Base-by-base conservation (phyloP, 2,113 vertebrate genomes). In the Choloepus hoffmanni region DNA sequence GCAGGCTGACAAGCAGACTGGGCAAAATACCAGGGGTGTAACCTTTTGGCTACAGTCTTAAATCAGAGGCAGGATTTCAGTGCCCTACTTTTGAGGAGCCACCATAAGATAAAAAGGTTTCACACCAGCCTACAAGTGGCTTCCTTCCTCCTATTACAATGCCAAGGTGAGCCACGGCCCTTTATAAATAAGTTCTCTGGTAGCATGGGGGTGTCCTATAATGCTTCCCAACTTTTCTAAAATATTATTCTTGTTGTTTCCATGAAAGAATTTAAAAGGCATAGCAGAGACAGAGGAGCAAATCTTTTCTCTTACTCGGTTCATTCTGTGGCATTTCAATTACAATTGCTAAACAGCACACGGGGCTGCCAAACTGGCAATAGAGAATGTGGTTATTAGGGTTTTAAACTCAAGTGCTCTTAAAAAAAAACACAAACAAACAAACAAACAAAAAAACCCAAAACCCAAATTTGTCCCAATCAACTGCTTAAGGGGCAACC, bases 1-100 rank as follows among this genome's bases (percentile, higher is more conserved):
- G 33, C 30, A 96, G 77, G 91, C 92, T 95, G 93, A 93, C 74
- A 96, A 90, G 76, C 19, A 92, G 30, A 94, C 84, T 50, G 58
- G 93, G 55, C 85, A 84, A 96, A 95, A 72, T 85, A 95, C 33
- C 78, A 93, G 81, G 55, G 95, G 43, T 24, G 60, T 62, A 87
- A 94, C 76, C 5, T 96, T 68, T 95, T 60, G 70, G 68, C 62
- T 65, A 62, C 26, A 11, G 73, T 93, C 92, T 62, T 33, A 55
- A 65, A 63, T 73, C 86, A 90, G 79, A 96, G 73, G 43, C 67
- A 76, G 58, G 67, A 70, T 45, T 92, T 73, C 76, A 19, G 85
- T 90, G 89, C 5, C 85, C 73, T 60, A 58, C 95, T 95, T 95
- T 94, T 23, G 14, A 73, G 68, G 73, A 74, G 26, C 24, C 2